phyloP scores from a whole-genome alignment of 1,140 invertebrate species.

The Microvelia longipes region DNA sequence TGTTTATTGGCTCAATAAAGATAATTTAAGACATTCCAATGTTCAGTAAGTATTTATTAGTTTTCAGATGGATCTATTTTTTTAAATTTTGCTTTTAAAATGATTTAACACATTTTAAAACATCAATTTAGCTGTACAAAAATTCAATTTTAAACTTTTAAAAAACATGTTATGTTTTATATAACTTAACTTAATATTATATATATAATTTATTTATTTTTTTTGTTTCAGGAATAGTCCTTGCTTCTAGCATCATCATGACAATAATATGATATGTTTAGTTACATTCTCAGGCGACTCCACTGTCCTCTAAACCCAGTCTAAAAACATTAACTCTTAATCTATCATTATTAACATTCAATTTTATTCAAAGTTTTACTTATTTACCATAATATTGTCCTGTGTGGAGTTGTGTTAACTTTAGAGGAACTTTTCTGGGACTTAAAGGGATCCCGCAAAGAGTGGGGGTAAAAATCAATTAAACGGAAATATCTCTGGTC shows the following conservation, averaged over 20 bases:
- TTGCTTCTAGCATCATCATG: not conserved
- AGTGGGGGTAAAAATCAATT: no score
- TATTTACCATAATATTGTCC: no score
- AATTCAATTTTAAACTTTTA: not conserved
- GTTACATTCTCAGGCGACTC: not conserved
- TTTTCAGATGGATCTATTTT: not conserved
- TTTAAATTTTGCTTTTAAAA: not conserved
- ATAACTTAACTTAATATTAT: not conserved
- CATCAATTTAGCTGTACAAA: not conserved
- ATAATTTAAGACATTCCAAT: not conserved
- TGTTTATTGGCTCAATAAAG: not conserved
- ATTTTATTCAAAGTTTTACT: no score
- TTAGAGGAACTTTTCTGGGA: no score
- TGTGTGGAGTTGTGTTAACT: no score
- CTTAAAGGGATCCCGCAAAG: no score
- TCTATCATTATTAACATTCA: no score
- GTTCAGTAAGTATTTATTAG: not conserved
- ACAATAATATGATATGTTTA: not conserved
- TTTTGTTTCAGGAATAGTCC: not conserved
- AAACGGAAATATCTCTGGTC: no score
- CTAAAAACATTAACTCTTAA: no score
- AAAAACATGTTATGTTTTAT: not conserved
- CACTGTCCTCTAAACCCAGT: not conserved
- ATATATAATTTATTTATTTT: not conserved
- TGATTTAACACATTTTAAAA: not conserved